phyloP scores from a whole-genome alignment of 2,888 invertebrate genomes.

The Andrena bucephala region DNA sequence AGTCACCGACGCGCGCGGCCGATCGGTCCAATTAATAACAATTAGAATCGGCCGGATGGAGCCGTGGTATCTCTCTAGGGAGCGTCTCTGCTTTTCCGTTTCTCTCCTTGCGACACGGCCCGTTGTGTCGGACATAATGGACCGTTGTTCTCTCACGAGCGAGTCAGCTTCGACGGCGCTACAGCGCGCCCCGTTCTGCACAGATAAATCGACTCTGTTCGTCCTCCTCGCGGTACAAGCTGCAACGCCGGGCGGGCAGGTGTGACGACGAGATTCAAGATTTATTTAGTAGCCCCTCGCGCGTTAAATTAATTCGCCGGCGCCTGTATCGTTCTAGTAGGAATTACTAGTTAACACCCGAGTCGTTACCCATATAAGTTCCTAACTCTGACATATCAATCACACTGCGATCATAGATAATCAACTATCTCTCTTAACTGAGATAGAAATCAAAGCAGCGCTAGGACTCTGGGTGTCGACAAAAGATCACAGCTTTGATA shows the following conservation, averaged over 20 bases:
- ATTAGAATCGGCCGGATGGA: slow-evolving; percentile 49
- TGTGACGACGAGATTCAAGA: background rate
- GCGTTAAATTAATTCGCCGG: too few relatives aligned
- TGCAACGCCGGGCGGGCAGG: background rate
- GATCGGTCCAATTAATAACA: slow-evolving; percentile 59
- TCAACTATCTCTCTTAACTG: too few relatives aligned
- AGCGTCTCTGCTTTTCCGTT: slow-evolving; percentile 48
- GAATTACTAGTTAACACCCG: too few relatives aligned
- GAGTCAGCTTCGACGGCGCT: slow-evolving; percentile 16
- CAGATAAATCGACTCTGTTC: slow-evolving; percentile 18
- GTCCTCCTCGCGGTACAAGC: slow-evolving; percentile 2
- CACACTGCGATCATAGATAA: too few relatives aligned
- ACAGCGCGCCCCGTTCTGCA: slow-evolving; percentile 8
- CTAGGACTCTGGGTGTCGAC: too few relatives aligned
- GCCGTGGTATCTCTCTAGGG: slow-evolving; percentile 14
- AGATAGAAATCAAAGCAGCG: too few relatives aligned
- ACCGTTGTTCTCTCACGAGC: slow-evolving; percentile 55
- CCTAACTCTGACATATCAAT: too few relatives aligned
- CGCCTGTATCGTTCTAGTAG: too few relatives aligned
- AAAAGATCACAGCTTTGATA: too few relatives aligned
- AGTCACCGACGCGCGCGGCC: background rate
- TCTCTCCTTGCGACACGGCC: slow-evolving; percentile 48
- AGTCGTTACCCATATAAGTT: too few relatives aligned
- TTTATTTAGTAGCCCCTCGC: background rate
- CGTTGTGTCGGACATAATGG: slow-evolving; percentile 58